phyloP scores from a whole-genome alignment of 2,888 invertebrate genomes.

The Fragum sueziense region DNA sequence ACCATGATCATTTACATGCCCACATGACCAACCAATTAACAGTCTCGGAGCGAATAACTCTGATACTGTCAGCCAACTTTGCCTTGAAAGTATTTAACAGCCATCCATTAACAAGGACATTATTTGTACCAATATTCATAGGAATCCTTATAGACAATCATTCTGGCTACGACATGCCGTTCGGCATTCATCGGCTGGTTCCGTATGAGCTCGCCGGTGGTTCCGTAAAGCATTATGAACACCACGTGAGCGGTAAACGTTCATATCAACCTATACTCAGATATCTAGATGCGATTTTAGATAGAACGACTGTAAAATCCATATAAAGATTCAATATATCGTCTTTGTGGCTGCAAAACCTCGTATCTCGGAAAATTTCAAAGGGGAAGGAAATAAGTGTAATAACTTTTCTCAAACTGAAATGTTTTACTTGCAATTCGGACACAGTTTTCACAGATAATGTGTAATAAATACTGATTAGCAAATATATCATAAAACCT shows the following conservation, averaged over 20 bases:
- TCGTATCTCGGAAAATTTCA: no score
- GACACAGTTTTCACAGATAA: no score
- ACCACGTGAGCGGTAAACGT: constrained; percentile 71
- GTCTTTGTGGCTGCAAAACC: neutral
- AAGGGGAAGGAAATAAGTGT: no score
- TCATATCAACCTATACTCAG: constrained; percentile 77
- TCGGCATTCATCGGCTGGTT: constrained; percentile 71
- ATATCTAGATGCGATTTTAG: constrained; percentile 69
- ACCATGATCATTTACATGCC: constrained; percentile 70
- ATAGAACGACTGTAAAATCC: neutral
- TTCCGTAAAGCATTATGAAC: constrained; percentile 70
- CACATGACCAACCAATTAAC: constrained; percentile 77
- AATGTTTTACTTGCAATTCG: no score
- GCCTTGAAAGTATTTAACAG: constrained; percentile 70
- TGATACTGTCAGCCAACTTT: constrained; percentile 75
- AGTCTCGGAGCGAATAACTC: constrained; percentile 68
- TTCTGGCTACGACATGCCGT: constrained; percentile 76
- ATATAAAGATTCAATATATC: neutral
- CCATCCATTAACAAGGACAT: constrained; percentile 75
- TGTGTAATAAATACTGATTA: no score
- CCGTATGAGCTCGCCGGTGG: constrained; percentile 73
- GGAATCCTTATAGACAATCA: constrained; percentile 75
- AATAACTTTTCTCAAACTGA: no score
- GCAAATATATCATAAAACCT: no score
- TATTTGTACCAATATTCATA: constrained; percentile 75